Conservation (phyloP, 2,797 vertebrate genomes). For the Malacoctenus gilli region DNA sequence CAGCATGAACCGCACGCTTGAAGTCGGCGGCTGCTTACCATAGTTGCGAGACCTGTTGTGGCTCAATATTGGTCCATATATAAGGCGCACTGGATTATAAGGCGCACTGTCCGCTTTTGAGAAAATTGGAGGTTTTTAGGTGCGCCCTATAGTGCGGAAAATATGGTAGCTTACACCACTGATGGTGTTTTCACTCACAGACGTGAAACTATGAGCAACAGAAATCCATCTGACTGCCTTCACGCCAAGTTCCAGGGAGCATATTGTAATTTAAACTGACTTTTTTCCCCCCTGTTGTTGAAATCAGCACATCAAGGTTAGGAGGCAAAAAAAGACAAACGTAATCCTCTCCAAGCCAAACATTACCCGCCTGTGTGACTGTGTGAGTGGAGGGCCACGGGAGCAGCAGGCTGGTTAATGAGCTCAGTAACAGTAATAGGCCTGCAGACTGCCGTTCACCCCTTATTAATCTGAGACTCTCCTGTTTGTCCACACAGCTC, state of each 20-base stretch:
- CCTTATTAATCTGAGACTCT: constrained; percentile 63
- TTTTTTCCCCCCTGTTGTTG: background rate
- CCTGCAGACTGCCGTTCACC: constrained; percentile 54
- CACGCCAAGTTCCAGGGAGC: background rate
- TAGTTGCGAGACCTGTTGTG: no score
- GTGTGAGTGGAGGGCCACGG: constrained; percentile 2
- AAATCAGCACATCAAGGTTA: background rate
- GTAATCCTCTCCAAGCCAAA: accelerated
- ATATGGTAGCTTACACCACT: no score
- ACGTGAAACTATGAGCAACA: no score
- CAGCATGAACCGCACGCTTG: no score
- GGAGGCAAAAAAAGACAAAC: background rate
- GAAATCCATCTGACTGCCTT: no score
- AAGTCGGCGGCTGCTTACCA: no score
- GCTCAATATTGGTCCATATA: no score
- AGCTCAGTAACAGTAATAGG: constrained; percentile 67
- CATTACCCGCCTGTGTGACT: background rate
- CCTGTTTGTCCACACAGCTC: constrained; percentile 60
- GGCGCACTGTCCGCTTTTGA: no score
- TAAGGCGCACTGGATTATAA: no score
- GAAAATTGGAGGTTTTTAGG: no score
- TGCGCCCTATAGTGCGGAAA: no score
- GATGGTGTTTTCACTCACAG: no score
- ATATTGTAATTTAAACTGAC: background rate
- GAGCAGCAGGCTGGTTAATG: constrained; percentile 65